A percentile compares a stretch with the other conserved stretches of the same genome.
Evolutionary conservation across 2,888 invertebrate species (phyloP).

Genomic region (Eupithecia abbreviata): DNA sequence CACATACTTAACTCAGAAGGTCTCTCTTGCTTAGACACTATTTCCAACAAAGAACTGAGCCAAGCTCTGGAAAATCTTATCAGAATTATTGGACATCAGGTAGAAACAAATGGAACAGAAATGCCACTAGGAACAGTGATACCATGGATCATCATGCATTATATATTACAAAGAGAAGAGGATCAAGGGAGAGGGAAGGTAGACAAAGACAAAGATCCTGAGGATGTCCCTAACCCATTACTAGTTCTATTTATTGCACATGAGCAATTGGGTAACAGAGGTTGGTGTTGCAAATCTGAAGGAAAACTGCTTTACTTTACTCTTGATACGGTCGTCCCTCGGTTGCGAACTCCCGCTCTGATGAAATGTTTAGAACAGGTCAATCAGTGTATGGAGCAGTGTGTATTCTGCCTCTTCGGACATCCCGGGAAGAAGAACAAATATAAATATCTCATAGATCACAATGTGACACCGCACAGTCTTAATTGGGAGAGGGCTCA

Average conservation of each 20-base stretch:
- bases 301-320: slow-evolving; percentile 91
- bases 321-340: slow-evolving; percentile 88
- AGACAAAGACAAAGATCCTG: slow-evolving; percentile 72
- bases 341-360: slow-evolving; percentile 86
- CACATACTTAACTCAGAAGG: slow-evolving; percentile 75
- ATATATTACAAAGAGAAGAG: slow-evolving; percentile 89
- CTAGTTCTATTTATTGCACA: slow-evolving; percentile 92
- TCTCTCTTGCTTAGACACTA: slow-evolving; percentile 76
- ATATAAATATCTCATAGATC: slow-evolving; percentile 87
- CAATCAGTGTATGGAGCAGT: slow-evolving; percentile 92
- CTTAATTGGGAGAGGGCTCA: slow-evolving; percentile 90
- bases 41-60: slow-evolving; percentile 84
- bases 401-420: slow-evolving; percentile 92
- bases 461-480: slow-evolving; percentile 87
- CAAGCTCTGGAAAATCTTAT: slow-evolving; percentile 90
- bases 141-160: slow-evolving; percentile 94
- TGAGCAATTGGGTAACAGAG: slow-evolving; percentile 89
- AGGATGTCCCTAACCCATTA: slow-evolving; percentile 88
- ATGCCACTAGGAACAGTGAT: slow-evolving; percentile 88
- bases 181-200: slow-evolving; percentile 85
- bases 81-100: slow-evolving; percentile 89
- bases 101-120: slow-evolving; percentile 88
- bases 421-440: slow-evolving; percentile 89
- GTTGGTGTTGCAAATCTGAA: slow-evolving; percentile 91
- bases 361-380: slow-evolving; percentile 87